Evolutionary conservation across 2,797 vertebrate species (phyloP), one percentile per base, ranked within the genome.

Genomic region (Zalophus californianus): DNA sequence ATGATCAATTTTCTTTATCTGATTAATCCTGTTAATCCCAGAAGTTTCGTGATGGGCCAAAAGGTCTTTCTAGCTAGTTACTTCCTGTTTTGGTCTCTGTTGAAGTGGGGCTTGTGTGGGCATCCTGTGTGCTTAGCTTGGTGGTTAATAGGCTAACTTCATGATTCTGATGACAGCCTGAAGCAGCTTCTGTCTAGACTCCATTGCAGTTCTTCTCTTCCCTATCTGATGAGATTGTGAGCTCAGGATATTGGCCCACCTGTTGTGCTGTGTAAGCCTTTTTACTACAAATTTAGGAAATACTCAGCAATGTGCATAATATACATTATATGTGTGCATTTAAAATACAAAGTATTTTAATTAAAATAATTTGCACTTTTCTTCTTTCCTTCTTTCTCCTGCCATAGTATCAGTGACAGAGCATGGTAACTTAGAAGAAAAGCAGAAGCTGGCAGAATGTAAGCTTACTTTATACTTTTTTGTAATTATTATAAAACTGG

Each of bases 11-110:
- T 98, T 98, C 98, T 98, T 99, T 99, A 99, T 99, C 99, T 99
- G 99, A 99, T 99, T 99, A 99, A 99, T 99, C 99, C 99, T 98
- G 98, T 98, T 99, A 99, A 99, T 99, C 99, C 99, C 98, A 97
- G 98, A 99, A 99, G 98, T 99, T 99, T 99, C 98, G 98, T 98
- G 98, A 98, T 97, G 98, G 99, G 99, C 99, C 99, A 98, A 97
- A 98, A 99, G 99, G 99, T 98, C 98, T 99, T 97, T 97, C 98
- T 94, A 98, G 99, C 99, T 99, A 97, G 98, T 98, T 98, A 96
- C 98, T 98, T 99, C 98, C 98, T 99, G 98, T 98, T 98, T 95
- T 68, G 48, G 91, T 96, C 98, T 98, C 10, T 92, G 97, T 97
- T 95, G 94, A 98, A 96, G 98, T 98, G 79, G 97, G 97, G 98